These are phyloP conservation scores for Scytalopus superciliaris DNA, from an alignment of 2,113 vertebrate genomes.

Conservation along the genomic window DNA sequence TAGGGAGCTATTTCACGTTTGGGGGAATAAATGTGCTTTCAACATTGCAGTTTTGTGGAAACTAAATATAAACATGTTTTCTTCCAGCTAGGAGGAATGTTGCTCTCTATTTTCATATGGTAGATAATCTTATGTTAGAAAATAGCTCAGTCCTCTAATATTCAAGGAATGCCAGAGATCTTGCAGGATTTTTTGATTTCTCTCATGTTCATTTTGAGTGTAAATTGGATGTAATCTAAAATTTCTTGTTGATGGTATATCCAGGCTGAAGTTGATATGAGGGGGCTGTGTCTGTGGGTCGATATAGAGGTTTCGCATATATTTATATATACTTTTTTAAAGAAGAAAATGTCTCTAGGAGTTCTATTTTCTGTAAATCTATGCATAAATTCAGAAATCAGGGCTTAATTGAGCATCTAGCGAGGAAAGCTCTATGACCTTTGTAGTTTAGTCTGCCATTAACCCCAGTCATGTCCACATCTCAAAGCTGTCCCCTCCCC, in stretches of 20 bases:
- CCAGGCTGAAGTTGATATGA: background rate
- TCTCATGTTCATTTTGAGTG: background rate
- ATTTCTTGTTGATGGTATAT: background rate
- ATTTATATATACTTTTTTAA: background rate
- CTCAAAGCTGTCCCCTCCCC: background rate
- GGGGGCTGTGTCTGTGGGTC: rapidly evolving
- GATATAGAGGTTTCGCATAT: background rate
- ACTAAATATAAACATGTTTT: background rate
- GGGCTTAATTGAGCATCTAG: background rate
- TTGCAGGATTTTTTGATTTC: background rate
- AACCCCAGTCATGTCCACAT: background rate
- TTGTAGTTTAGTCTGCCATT: background rate
- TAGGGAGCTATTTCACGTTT: background rate
- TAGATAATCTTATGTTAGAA: background rate
- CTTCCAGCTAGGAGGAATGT: background rate
- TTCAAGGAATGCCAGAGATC: background rate
- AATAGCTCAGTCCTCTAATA: background rate
- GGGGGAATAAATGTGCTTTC: background rate
- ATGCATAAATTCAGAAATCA: background rate
- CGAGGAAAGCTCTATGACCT: background rate
- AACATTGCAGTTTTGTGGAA: background rate
- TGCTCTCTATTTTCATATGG: background rate
- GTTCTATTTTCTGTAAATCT: background rate
- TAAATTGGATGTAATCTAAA: background rate
- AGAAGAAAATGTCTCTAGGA: background rate